phyloP scores from a whole-genome alignment of 2,888 invertebrate genomes.

The Hedychridium roseum region DNA sequence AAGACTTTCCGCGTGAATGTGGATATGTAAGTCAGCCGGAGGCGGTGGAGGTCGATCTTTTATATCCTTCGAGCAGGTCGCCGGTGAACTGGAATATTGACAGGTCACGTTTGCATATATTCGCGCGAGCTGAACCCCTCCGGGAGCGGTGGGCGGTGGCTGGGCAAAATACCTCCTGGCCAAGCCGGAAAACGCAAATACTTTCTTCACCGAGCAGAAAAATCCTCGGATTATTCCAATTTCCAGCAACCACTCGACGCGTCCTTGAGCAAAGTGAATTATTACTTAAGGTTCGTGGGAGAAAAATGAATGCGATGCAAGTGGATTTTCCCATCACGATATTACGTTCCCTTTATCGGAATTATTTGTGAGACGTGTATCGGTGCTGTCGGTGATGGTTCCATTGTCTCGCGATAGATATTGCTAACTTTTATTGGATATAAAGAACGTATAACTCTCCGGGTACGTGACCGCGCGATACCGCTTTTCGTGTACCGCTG shows the following conservation, averaged over 20 bases:
- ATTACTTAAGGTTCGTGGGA: no score
- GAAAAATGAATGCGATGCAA: not conserved
- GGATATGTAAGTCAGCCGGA: conserved; percentile 14
- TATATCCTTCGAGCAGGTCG: conserved; percentile 12
- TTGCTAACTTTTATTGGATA: conserved; percentile 21
- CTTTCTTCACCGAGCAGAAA: no score
- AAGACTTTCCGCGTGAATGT: conserved; percentile 17
- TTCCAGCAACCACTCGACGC: no score
- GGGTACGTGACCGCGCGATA: no score
- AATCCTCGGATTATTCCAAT: no score
- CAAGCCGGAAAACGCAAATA: no score
- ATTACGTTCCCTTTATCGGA: not conserved
- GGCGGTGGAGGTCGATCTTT: conserved; percentile 12
- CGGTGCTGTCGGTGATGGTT: conserved; percentile 14
- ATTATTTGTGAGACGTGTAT: not conserved
- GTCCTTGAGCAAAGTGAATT: no score
- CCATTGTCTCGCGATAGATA: conserved; percentile 18
- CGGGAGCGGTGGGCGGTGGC: no score
- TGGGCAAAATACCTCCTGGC: no score
- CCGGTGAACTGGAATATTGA: conserved; percentile 21
- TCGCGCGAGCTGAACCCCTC: conserved; percentile 5
- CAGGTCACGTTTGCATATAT: conserved; percentile 17
- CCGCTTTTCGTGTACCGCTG: no score
- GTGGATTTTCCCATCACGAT: not conserved
- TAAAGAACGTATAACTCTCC: no score